Evolutionary conservation across 2,113 vertebrate genomes (phyloP), one percentile per base, ranked within the genome.

Genomic region (Mus musculus): DNA sequence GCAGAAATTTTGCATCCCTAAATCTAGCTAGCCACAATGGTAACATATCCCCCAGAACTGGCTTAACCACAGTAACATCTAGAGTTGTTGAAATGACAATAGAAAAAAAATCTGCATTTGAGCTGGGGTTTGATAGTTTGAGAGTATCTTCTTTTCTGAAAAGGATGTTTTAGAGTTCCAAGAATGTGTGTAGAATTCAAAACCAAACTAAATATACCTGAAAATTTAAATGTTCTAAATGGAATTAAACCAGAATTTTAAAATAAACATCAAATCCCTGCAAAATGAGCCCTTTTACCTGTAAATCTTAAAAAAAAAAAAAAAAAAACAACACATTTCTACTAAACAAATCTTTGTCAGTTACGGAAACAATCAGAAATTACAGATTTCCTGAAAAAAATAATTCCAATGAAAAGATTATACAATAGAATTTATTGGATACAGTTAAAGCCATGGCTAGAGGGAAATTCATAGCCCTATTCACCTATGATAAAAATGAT

Each of bases 31-130:
- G 59, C 49, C 84, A 39, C 14, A 82, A 20, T 76, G 42, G 36
- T 85, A 24, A 39, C 76, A 30, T 76, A 9, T 85, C 9, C 30
- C 87, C 24, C 93, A 17, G 65, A 77, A 88, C 26, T 90, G 59
- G 8, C 9, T 95, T 88, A 92, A 84, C 14, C 6, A 67, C 42
- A 80, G 12, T 56, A 85, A 22, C 42, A 87, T 93, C 36, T 61
- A 94, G 20, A 95, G 91, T 77, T 80, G 56, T 67, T 88, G 42
- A 86, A 90, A 76, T 88, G 88, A 95, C n/a, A 71, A 2, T 96
- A 90, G 28, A 71, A 94, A 71, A 94, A 69, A 42, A 65, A n/a
- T 17, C 49, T 96, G 11, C 49, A 93, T 73, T 88, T 52, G 56
- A 93, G 20, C 9, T 95, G 0, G 42, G 80, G 5, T 6, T 89